A percentile compares a stretch with the other conserved stretches of the same genome.
These are phyloP conservation scores for Periplaneta americana DNA, from an alignment of 1,140 invertebrate species.

Conservation along the genomic window DNA sequence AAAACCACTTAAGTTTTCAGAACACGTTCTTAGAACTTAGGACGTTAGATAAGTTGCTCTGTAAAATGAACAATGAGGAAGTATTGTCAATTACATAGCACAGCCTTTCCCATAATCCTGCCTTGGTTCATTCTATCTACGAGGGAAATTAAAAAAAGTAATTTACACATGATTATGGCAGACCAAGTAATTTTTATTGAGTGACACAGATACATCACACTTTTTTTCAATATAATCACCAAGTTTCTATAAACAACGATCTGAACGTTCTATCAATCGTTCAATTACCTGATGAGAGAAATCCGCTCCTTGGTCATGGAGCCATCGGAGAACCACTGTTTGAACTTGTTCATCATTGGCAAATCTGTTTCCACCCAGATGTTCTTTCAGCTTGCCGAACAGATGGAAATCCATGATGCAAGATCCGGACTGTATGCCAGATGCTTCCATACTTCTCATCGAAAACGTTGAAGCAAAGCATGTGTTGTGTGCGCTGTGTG, in stretches of 20 bases:
- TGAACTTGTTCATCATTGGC: background rate
- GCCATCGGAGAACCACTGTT: background rate
- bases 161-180: background rate
- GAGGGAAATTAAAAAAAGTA: background rate
- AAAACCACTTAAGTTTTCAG: too few relatives aligned
- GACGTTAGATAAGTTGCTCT: too few relatives aligned
- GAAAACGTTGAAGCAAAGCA: constrained; percentile 22
- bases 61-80: too few relatives aligned
- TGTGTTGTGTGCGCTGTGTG: constrained; percentile 5
- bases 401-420: constrained; percentile 23
- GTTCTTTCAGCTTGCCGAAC: too few relatives aligned
- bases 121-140: too few relatives aligned
- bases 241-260: background rate
- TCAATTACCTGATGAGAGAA: background rate
- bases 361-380: background rate
- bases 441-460: constrained; percentile 23
- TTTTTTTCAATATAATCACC: background rate
- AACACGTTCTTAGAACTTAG: too few relatives aligned
- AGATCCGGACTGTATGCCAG: constrained; percentile 30
- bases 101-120: too few relatives aligned
- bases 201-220: background rate
- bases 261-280: background rate
- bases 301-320: background rate
- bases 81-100: too few relatives aligned
- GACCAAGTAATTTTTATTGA: background rate